A percentile compares a stretch with the other conserved stretches of the same genome.
Conservation (phyloP, 2,113 vertebrate species). For the Hepsetus odoe region DNA sequence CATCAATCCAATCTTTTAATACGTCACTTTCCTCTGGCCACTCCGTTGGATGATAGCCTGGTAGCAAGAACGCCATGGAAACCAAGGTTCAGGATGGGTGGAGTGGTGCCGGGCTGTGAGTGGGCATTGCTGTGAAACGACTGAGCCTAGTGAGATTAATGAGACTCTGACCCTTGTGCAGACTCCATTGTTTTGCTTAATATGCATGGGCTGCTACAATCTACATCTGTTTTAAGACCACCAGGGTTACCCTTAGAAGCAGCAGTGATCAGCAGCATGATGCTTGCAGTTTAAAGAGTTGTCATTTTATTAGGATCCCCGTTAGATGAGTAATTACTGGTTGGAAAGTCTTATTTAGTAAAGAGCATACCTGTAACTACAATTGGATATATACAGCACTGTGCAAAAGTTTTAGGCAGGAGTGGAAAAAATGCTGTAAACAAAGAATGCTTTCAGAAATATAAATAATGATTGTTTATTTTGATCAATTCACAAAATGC, state of each 20-base stretch:
- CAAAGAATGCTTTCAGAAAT: too few species aligned
- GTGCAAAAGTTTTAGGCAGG: too few species aligned
- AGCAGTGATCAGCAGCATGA: too few species aligned
- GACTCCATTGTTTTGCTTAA: neutral
- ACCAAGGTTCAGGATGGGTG: neutral
- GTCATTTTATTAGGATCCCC: too few species aligned
- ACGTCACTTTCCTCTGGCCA: slow-evolving; percentile 12
- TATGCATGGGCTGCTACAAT: neutral
- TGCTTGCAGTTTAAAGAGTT: too few species aligned
- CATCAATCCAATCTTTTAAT: slow-evolving; percentile 30
- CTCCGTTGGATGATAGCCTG: neutral
- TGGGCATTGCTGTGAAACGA: neutral
- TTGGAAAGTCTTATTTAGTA: too few species aligned
- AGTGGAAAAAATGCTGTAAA: too few species aligned
- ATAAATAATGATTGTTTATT: too few species aligned
- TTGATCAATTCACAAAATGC: too few species aligned
- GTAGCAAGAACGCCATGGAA: slow-evolving; percentile 28
- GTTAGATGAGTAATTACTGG: too few species aligned
- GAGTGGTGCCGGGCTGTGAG: neutral
- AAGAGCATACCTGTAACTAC: too few species aligned
- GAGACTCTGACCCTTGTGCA: neutral
- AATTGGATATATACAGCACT: too few species aligned
- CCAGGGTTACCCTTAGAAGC: neutral
- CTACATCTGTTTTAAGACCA: neutral
- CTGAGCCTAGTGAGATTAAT: slow-evolving; percentile 8